A percentile compares a stretch with the other conserved stretches of the same genome.
Conservation (phyloP, 2,888 invertebrate genomes). For the Seira sanloemensis region DNA sequence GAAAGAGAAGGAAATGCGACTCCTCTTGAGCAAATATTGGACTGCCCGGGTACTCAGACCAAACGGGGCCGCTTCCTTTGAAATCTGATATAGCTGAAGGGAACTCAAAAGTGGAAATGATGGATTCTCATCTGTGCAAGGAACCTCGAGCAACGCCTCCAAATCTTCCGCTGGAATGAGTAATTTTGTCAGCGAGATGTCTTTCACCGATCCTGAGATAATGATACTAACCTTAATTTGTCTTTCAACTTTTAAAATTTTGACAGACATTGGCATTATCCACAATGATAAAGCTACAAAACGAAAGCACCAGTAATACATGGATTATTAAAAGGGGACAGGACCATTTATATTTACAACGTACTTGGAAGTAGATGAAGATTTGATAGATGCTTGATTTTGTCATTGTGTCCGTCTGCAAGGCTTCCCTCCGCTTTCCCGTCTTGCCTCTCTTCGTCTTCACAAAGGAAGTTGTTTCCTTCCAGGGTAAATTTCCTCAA, state of each 20-base stretch:
- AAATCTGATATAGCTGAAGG: slow-evolving; percentile 43
- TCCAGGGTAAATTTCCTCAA: slow-evolving; percentile 13
- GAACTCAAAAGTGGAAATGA: slow-evolving; percentile 15
- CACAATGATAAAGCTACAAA: too few species aligned
- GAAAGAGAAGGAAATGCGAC: slow-evolving; percentile 35
- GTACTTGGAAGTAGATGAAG: slow-evolving; percentile 20
- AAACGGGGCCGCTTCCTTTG: slow-evolving; percentile 17
- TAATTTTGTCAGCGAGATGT: slow-evolving; percentile 28
- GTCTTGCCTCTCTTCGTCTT: not conserved
- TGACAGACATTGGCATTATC: too few species aligned
- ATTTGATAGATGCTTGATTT: slow-evolving; percentile 17
- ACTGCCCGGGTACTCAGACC: slow-evolving; percentile 20
- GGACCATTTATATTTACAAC: too few species aligned
- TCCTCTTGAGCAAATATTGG: slow-evolving; percentile 26
- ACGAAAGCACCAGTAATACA: too few species aligned
- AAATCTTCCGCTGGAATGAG: slow-evolving; percentile 19
- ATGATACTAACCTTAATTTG: too few species aligned
- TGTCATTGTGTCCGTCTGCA: not conserved
- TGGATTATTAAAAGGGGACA: too few species aligned
- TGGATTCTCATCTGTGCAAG: not conserved
- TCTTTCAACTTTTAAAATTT: too few species aligned
- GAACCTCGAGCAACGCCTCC: slow-evolving; percentile 11
- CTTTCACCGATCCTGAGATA: slow-evolving; percentile 21
- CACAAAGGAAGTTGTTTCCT: slow-evolving; percentile 23
- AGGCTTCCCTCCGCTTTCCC: not conserved